A percentile compares a stretch with the other conserved stretches of the same genome.
Evolutionary conservation across 1,140 invertebrate genomes (phyloP).

Genomic region (Musca domestica): DNA sequence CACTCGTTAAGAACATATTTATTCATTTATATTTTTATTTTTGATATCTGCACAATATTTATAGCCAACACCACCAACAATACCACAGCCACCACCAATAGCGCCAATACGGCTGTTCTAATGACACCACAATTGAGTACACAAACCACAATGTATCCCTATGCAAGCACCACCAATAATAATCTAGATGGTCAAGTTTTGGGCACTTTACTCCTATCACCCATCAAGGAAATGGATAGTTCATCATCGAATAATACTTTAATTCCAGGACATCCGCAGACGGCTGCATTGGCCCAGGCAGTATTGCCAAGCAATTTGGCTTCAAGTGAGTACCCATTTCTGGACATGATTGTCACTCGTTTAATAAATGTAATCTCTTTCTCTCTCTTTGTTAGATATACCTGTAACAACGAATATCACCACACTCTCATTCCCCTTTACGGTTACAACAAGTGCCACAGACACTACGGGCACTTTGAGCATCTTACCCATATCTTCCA

Average conservation of each 20-base stretch:
- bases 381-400: slow-evolving; percentile 27
- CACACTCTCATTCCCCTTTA: slow-evolving; percentile 49
- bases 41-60: not conserved
- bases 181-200: slow-evolving; percentile 69
- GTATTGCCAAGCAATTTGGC: slow-evolving; percentile 34
- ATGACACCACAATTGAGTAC: slow-evolving; percentile 55
- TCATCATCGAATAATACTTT: slow-evolving; percentile 68
- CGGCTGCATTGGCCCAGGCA: slow-evolving; percentile 45
- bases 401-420: slow-evolving; percentile 42
- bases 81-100: slow-evolving; percentile 30
- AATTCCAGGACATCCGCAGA: slow-evolving; percentile 58
- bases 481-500: slow-evolving; percentile 39
- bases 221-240: slow-evolving; percentile 73
- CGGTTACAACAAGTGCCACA: slow-evolving; percentile 37
- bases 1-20: not conserved
- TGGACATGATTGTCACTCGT: no score
- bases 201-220: slow-evolving; percentile 71
- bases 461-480: slow-evolving; percentile 45
- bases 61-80: slow-evolving; percentile 9
- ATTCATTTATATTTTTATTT: not conserved
- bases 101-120: slow-evolving; percentile 37
- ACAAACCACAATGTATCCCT: slow-evolving; percentile 61
- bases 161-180: slow-evolving; percentile 59
- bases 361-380: no score
- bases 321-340: slow-evolving; percentile 20